A percentile compares a stretch with the other conserved stretches of the same genome.
phyloP scores from a whole-genome alignment of 2,888 invertebrate genomes.

The Lasioglossum lativentre region DNA sequence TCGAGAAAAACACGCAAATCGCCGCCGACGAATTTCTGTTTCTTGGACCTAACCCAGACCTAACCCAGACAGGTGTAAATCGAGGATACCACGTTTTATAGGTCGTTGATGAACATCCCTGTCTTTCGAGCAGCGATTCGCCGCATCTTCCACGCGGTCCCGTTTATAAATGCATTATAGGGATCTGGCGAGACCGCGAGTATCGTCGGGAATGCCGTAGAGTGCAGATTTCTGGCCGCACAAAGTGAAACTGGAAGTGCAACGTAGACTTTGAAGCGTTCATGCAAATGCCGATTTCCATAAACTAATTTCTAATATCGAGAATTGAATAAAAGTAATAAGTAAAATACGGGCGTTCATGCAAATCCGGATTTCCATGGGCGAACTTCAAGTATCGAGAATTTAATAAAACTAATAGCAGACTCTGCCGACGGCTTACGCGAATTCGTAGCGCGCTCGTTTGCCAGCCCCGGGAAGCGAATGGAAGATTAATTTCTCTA shows the following conservation, averaged over 20 bases:
- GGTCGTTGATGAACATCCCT: neutral
- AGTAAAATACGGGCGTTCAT: neutral
- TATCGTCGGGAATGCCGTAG: neutral
- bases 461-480: neutral
- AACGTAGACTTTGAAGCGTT: neutral
- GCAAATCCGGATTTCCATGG: neutral
- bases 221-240: neutral
- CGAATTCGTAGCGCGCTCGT: neutral
- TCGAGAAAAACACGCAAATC: too few relatives aligned
- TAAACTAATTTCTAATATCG: constrained; percentile 11
- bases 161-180: neutral
- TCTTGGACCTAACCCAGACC: too few relatives aligned
- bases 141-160: neutral
- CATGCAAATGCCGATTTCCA: constrained; percentile 8
- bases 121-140: neutral
- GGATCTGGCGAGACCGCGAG: neutral
- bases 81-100: neutral
- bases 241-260: neutral
- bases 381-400: neutral
- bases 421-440: neutral
- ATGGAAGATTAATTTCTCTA: neutral
- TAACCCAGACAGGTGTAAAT: neutral
- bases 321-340: constrained; percentile 11
- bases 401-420: neutral
- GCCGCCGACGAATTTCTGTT: neutral